Conservation (phyloP, 2,888 invertebrate species). For the Neelides folsomi region DNA sequence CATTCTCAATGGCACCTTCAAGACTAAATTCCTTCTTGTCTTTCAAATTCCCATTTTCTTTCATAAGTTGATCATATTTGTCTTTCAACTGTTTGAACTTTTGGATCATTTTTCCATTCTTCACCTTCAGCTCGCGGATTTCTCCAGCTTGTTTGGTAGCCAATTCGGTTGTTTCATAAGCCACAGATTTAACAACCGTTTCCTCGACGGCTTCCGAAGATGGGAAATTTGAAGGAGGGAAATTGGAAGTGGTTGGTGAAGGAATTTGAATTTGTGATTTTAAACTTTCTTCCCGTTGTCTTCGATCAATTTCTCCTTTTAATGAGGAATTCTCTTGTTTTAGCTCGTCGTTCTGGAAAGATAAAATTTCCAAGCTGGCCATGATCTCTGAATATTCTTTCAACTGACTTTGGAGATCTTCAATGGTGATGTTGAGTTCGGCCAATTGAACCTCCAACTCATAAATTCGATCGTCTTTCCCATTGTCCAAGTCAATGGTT, state of each 20-base stretch:
- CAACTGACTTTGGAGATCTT: slow-evolving; percentile 13
- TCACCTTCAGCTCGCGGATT: slow-evolving; percentile 51
- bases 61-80: slow-evolving; percentile 37
- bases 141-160: slow-evolving; percentile 43
- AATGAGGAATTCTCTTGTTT: slow-evolving; percentile 2
- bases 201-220: too few species aligned
- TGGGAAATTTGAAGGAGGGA: not conserved
- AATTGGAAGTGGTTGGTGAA: not conserved
- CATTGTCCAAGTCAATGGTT: not conserved
- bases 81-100: slow-evolving; percentile 71
- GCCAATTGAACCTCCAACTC: slow-evolving; percentile 15
- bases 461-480: slow-evolving; percentile 12
- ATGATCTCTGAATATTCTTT: slow-evolving; percentile 10
- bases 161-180: slow-evolving; percentile 10
- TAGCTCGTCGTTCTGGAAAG: slow-evolving; percentile 4
- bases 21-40: slow-evolving; percentile 51
- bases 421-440: slow-evolving; percentile 13
- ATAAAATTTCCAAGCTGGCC: slow-evolving; percentile 4
- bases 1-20: slow-evolving; percentile 65
- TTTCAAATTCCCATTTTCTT: slow-evolving; percentile 17
- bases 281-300: too few species aligned
- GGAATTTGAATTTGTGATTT: too few species aligned
- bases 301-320: not conserved
- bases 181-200: slow-evolving; percentile 2
- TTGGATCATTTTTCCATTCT: slow-evolving; percentile 63